phyloP scores from a whole-genome alignment of 1,140 invertebrate species.

The Calliphora vicina region DNA sequence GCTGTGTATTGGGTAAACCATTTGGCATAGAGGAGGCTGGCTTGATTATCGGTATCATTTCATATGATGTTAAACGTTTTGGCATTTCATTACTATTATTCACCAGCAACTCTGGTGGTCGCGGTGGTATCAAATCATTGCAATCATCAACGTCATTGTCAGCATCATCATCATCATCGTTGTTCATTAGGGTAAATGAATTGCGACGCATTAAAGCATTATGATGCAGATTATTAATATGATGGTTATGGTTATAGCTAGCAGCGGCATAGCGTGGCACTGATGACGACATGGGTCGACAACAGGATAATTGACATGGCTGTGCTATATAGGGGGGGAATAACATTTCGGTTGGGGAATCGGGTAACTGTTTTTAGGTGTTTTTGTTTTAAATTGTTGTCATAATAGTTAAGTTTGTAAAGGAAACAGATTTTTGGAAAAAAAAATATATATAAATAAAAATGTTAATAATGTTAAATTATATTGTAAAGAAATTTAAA shows the following conservation, averaged over 20 bases:
- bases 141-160: background rate
- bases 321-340: constrained; percentile 61
- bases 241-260: constrained; percentile 19
- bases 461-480: background rate
- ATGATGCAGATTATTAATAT: background rate
- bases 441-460: constrained; percentile 44
- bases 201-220: constrained; percentile 39
- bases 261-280: constrained; percentile 52
- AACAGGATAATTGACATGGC: constrained; percentile 59
- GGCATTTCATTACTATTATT: constrained; percentile 25
- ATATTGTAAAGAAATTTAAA: no score
- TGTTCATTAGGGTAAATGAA: constrained; percentile 50
- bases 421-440: no score
- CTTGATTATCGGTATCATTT: constrained; percentile 53
- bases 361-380: constrained; percentile 52
- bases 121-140: constrained; percentile 48
- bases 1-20: constrained; percentile 44
- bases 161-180: background rate
- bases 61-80: constrained; percentile 47
- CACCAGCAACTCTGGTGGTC: constrained; percentile 46
- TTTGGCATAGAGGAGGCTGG: constrained; percentile 59
- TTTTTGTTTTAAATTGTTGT: background rate
- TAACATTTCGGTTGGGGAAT: constrained; percentile 61
- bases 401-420: no score
- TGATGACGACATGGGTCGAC: constrained; percentile 53